These are phyloP conservation scores for Cerceris rybyensis DNA, from an alignment of 2,888 invertebrate genomes.

Conservation along the genomic window DNA sequence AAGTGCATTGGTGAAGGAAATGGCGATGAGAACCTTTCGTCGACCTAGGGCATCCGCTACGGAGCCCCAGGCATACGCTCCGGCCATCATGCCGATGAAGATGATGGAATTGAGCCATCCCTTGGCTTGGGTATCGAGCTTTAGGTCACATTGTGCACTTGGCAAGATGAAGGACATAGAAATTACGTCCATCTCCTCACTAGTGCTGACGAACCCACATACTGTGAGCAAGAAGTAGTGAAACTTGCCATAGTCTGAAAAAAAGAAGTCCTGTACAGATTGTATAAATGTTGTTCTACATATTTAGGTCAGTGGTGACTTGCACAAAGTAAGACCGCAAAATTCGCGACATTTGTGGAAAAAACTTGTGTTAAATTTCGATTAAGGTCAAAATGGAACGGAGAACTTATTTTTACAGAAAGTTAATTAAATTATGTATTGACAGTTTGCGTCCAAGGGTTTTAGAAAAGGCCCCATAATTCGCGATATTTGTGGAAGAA, in stretches of 20 bases:
- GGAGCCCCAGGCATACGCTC: slow-evolving; percentile 96
- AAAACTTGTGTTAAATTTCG: too few relatives aligned
- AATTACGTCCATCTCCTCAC: slow-evolving; percentile 98
- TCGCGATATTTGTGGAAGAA: too few relatives aligned
- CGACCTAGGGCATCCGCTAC: slow-evolving; percentile 94
- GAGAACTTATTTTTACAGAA: too few relatives aligned
- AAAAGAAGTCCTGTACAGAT: background rate
- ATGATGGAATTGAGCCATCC: slow-evolving; percentile 92
- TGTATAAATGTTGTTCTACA: background rate
- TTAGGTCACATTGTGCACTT: slow-evolving; percentile 95
- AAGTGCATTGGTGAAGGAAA: slow-evolving; percentile 94
- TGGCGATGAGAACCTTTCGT: slow-evolving; percentile 93
- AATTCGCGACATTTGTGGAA: too few relatives aligned
- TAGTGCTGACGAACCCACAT: slow-evolving; percentile 96
- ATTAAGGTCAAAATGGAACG: too few relatives aligned
- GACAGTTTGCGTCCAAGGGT: too few relatives aligned
- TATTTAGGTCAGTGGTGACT: background rate
- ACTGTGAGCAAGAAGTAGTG: slow-evolving; percentile 94
- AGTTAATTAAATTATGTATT: too few relatives aligned
- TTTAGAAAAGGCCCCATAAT: too few relatives aligned
- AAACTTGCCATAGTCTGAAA: slow-evolving; percentile 92
- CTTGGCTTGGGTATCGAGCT: slow-evolving; percentile 92
- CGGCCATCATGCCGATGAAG: slow-evolving; percentile 96
- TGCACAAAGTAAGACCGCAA: too few relatives aligned
- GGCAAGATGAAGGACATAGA: slow-evolving; percentile 97